phyloP scores from a whole-genome alignment of 2,888 invertebrate species.

The Watsonalla cultraria region DNA sequence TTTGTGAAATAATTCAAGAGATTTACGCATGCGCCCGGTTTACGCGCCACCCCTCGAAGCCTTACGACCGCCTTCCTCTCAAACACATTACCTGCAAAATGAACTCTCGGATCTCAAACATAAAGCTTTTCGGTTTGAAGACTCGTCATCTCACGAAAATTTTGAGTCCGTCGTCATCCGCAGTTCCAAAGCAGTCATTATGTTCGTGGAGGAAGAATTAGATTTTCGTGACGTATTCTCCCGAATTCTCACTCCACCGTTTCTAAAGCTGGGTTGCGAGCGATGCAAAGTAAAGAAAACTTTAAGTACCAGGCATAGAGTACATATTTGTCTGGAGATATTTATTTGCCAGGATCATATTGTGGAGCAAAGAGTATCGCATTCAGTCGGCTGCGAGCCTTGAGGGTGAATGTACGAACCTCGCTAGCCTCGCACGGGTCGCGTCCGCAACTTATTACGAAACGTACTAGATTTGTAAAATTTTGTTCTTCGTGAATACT shows the following conservation, averaged over 20 bases:
- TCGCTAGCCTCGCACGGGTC: constrained; percentile 26
- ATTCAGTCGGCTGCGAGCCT: constrained; percentile 69
- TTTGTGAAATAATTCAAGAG: constrained; percentile 54
- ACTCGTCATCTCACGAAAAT: constrained; percentile 52
- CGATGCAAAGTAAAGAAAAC: constrained; percentile 27
- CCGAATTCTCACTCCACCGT: constrained; percentile 43
- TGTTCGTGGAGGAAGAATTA: constrained; percentile 68
- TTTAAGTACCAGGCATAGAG: constrained; percentile 30
- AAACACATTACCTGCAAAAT: constrained; percentile 55
- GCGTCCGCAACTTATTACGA: constrained; percentile 66
- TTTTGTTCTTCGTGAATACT: neutral
- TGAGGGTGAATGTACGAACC: constrained; percentile 43
- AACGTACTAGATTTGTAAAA: constrained; percentile 15
- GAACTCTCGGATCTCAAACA: constrained; percentile 53
- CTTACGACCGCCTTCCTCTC: constrained; percentile 74
- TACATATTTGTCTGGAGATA: constrained; percentile 28
- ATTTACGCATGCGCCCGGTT: constrained; percentile 72
- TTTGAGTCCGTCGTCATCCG: constrained; percentile 56
- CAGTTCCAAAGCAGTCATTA: constrained; percentile 72
- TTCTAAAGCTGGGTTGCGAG: constrained; percentile 14
- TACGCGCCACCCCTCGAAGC: constrained; percentile 75
- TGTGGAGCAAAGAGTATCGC: constrained; percentile 45
- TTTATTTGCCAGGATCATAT: constrained; percentile 37
- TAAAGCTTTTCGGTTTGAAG: constrained; percentile 42
- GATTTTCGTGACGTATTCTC: constrained; percentile 61